These are phyloP conservation scores for Glomeris marginata DNA, from an alignment of 2,888 invertebrate species.

Conservation along the genomic window DNA sequence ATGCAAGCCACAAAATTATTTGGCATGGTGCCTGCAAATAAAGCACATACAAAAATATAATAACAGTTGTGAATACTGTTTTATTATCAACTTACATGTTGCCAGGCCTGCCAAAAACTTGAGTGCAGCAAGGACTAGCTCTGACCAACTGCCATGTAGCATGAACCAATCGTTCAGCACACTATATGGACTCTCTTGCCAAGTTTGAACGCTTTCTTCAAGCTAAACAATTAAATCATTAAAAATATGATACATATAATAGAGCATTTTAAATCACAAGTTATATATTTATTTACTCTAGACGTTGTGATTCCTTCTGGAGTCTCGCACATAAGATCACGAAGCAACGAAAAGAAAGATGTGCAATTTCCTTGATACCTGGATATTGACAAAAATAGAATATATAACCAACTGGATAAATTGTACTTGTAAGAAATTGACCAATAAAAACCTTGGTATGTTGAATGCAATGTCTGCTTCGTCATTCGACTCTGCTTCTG, in stretches of 20 bases:
- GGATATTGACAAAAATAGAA: too few species aligned
- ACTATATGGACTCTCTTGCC: conserved; percentile 29
- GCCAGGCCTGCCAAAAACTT: conserved; percentile 71
- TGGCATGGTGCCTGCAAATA: conserved; percentile 42
- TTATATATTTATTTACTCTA: conserved; percentile 27
- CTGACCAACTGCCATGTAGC: conserved; percentile 37
- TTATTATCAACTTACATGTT: conserved; percentile 30
- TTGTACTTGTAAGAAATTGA: too few species aligned
- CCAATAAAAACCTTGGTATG: too few species aligned
- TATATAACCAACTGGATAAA: too few species aligned
- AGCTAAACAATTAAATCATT: conserved; percentile 33
- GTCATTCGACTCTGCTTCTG: conserved; percentile 7
- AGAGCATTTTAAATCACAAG: too few species aligned
- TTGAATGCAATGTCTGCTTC: conserved; percentile 1
- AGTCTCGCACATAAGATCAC: conserved; percentile 69
- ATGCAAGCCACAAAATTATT: conserved; percentile 79
- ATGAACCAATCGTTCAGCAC: conserved; percentile 28
- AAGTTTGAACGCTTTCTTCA: conserved; percentile 37
- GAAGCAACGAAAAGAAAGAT: conserved; percentile 70
- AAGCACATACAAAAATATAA: not conserved
- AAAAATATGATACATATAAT: too few species aligned
- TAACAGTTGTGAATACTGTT: not conserved
- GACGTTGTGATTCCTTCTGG: conserved; percentile 61
- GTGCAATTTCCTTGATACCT: conserved; percentile 68
- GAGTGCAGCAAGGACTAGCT: conserved; percentile 57